phyloP scores from a whole-genome alignment of 1,140 invertebrate genomes.

The Uloborus diversus region DNA sequence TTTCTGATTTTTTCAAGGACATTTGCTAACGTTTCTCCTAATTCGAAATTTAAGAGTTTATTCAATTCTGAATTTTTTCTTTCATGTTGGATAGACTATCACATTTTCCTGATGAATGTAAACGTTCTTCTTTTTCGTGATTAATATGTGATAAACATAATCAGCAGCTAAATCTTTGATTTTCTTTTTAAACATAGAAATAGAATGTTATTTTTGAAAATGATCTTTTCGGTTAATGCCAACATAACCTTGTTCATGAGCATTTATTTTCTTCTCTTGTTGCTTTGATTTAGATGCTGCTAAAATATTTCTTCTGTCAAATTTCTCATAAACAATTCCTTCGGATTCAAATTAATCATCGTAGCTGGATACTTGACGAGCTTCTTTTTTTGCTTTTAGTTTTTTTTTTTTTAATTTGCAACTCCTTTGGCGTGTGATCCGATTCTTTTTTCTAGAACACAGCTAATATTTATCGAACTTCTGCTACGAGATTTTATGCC shows the following conservation, averaged over 20 bases:
- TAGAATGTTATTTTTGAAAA: neutral
- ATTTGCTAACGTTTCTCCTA: neutral
- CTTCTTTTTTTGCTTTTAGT: neutral
- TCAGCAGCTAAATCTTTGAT: neutral
- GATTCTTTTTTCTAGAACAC: too few relatives aligned
- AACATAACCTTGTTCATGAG: neutral
- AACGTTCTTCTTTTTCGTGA: neutral
- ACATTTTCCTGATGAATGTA: neutral
- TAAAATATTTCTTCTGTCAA: neutral
- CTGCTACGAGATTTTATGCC: too few relatives aligned
- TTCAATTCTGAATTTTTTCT: too few relatives aligned
- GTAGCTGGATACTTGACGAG: neutral
- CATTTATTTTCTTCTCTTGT: neutral
- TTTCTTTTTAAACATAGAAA: neutral
- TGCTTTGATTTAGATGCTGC: neutral
- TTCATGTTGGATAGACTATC: neutral
- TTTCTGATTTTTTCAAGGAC: too few relatives aligned
- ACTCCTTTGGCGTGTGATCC: too few relatives aligned
- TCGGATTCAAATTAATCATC: neutral
- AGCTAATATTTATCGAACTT: too few relatives aligned
- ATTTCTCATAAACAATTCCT: neutral
- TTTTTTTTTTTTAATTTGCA: too few relatives aligned
- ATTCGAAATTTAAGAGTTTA: neutral
- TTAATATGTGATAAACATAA: neutral
- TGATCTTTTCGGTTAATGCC: neutral